Conservation (phyloP, 2,888 invertebrate genomes). For the Opisthograptis luteolata region DNA sequence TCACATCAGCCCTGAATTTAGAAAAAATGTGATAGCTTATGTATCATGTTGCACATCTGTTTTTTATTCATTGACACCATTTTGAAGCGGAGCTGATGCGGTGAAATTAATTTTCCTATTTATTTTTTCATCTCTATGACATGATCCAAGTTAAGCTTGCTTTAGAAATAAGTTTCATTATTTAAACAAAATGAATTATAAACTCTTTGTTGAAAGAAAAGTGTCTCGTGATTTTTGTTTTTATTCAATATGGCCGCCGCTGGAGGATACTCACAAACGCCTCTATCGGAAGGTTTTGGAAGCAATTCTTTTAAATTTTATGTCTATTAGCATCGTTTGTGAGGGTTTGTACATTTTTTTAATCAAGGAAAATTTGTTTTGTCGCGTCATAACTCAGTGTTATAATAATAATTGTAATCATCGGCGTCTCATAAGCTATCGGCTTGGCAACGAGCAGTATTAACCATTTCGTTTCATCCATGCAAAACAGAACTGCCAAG, state of each 20-base stretch:
- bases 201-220: too few species aligned
- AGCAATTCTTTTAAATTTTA: background rate
- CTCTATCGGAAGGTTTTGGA: background rate
- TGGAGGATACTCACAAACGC: background rate
- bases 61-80: slow-evolving; percentile 6
- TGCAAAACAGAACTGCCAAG: slow-evolving; percentile 53
- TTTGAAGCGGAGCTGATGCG: background rate
- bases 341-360: too few species aligned
- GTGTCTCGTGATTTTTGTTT: background rate
- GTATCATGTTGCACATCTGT: slow-evolving; percentile 26
- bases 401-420: too few species aligned
- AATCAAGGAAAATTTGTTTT: background rate
- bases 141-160: too few species aligned
- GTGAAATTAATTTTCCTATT: background rate
- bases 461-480: slow-evolving; percentile 58
- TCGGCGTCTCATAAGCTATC: slow-evolving; percentile 46
- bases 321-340: too few species aligned
- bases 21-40: slow-evolving; percentile 61
- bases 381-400: background rate
- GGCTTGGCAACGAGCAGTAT: slow-evolving; percentile 77
- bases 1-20: slow-evolving; percentile 51
- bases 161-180: too few species aligned
- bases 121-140: background rate
- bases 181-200: too few species aligned
- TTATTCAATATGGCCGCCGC: background rate